phyloP scores from a whole-genome alignment of 2,888 invertebrate genomes.

The Prosopocoilus inquinatus region DNA sequence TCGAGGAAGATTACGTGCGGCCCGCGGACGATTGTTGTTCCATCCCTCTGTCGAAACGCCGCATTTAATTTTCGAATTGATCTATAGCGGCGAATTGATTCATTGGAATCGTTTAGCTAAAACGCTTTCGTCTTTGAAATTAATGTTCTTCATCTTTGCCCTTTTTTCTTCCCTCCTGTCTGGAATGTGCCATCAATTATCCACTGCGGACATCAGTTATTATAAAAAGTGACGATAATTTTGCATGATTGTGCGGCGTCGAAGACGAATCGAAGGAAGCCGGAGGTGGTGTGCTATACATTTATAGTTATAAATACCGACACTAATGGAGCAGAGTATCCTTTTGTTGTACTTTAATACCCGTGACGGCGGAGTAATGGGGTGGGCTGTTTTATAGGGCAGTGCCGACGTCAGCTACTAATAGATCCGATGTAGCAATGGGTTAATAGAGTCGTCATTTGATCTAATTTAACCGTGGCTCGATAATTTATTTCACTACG shows the following conservation, averaged over 20 bases:
- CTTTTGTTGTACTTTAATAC: constrained; percentile 27
- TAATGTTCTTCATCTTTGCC: constrained; percentile 1
- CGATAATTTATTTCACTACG: constrained; percentile 10
- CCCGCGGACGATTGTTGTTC: constrained; percentile 20
- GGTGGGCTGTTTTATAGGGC: constrained; percentile 26
- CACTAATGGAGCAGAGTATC: constrained; percentile 25
- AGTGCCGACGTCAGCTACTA: constrained; percentile 24
- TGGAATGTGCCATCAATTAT: too few relatives aligned
- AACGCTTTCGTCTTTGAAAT: constrained; percentile 26
- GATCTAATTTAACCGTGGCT: constrained; percentile 15
- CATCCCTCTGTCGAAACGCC: constrained; percentile 25
- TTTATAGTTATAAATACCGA: constrained; percentile 7
- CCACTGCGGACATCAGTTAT: too few relatives aligned
- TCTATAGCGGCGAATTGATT: constrained; percentile 34
- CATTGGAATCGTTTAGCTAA: constrained; percentile 34
- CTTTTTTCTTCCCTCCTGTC: neutral
- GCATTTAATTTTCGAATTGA: constrained; percentile 29
- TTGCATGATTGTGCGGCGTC: too few relatives aligned
- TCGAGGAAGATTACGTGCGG: constrained; percentile 20
- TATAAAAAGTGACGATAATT: too few relatives aligned
- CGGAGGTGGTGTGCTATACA: too few relatives aligned
- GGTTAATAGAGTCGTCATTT: constrained; percentile 20
- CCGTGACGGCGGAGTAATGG: constrained; percentile 21
- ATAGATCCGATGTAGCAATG: constrained; percentile 9
- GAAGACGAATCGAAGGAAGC: too few relatives aligned